Evolutionary conservation across 2,888 invertebrate genomes (phyloP).

Genomic region (Chrysolina haemoptera): DNA sequence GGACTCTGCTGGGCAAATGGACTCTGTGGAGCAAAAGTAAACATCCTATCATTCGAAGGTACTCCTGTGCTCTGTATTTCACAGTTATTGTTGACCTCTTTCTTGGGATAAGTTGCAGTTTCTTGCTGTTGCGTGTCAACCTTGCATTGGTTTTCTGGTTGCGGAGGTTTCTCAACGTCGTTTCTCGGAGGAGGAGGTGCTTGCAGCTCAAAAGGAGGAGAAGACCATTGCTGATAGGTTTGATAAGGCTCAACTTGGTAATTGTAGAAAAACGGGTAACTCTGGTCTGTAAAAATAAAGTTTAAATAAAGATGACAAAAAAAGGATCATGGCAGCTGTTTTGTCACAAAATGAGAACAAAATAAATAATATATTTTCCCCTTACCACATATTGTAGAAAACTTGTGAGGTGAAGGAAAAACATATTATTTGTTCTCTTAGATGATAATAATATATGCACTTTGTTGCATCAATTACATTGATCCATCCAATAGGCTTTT

Average conservation of each 20-base stretch:
- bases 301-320: too few species aligned
- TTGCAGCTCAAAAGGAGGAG: slow-evolving; percentile 42
- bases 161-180: slow-evolving; percentile 24
- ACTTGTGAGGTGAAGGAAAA: too few species aligned
- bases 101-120: background rate
- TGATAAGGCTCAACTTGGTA: slow-evolving; percentile 55
- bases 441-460: too few species aligned
- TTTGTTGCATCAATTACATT: too few species aligned
- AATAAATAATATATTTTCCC: too few species aligned
- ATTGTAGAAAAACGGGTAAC: slow-evolving; percentile 57
- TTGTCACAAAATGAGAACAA: too few species aligned
- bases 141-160: background rate
- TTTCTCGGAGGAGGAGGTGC: slow-evolving; percentile 34
- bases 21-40: slow-evolving; percentile 36
- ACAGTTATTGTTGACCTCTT: slow-evolving; percentile 37
- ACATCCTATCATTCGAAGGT: background rate
- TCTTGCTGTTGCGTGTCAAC: slow-evolving; percentile 1
- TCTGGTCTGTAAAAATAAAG: slow-evolving; percentile 52
- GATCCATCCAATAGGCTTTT: too few species aligned
- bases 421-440: background rate
- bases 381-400: too few species aligned
- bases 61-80: slow-evolving; percentile 28
- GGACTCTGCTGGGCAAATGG: slow-evolving; percentile 45
- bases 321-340: too few species aligned
- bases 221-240: slow-evolving; percentile 48